A percentile compares a stretch with the other conserved stretches of the same genome.
Evolutionary conservation across 2,113 vertebrate genomes (phyloP).

Genomic region (Saguinus midas): DNA sequence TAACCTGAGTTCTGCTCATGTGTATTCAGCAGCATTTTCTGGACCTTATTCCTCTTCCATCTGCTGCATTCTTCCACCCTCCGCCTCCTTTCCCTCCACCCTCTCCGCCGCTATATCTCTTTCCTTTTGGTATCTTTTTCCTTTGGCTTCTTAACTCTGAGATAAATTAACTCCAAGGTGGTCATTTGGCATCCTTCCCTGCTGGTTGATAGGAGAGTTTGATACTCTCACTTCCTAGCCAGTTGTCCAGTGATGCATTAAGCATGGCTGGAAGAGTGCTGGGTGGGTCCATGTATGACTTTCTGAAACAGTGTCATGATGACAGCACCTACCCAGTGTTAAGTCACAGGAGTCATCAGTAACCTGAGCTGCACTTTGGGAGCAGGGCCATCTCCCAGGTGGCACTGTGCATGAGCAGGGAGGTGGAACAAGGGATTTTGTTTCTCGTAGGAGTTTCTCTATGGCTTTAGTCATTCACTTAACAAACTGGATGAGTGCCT

Average conservation of each 20-base stretch:
- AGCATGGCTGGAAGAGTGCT: neutral
- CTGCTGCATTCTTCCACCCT: neutral
- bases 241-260: neutral
- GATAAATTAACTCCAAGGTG: neutral
- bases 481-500: neutral
- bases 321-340: neutral
- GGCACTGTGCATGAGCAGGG: neutral
- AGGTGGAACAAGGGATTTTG: neutral
- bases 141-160: slow-evolving; percentile 2
- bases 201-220: neutral
- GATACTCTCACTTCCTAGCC: neutral
- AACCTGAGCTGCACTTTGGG: neutral
- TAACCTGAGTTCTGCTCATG: neutral
- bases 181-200: neutral
- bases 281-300: neutral
- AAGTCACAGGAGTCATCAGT: neutral
- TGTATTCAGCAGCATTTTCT: slow-evolving; percentile 16
- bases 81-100: neutral
- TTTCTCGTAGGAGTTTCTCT: neutral
- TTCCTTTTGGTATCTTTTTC: neutral
- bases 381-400: neutral
- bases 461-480: neutral
- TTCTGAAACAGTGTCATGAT: neutral
- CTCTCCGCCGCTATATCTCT: neutral
- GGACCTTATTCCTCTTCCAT: neutral